phyloP scores from a whole-genome alignment of 2,888 invertebrate genomes.

The Perizoma affinitatum region DNA sequence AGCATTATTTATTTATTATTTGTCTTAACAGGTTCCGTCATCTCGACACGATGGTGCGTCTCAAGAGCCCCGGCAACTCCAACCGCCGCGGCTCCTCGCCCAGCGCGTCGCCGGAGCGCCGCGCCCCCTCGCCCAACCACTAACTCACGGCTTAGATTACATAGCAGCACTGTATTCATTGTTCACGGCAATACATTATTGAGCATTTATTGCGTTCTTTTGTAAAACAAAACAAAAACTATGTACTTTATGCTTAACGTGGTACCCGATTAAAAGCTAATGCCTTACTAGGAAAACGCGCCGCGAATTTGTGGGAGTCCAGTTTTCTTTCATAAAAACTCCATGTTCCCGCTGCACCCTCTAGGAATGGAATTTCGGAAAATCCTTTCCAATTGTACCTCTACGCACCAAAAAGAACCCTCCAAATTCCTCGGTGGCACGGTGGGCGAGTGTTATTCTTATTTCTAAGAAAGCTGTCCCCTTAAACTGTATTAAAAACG shows the following conservation, averaged over 20 bases:
- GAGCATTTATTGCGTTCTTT: conserved; percentile 47
- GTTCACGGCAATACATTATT: conserved; percentile 52
- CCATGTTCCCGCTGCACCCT: too few relatives aligned
- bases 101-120: conserved; percentile 88
- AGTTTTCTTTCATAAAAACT: too few relatives aligned
- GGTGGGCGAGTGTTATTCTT: conserved; percentile 4
- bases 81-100: conserved; percentile 88
- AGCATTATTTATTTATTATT: too few relatives aligned
- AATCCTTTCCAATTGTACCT: too few relatives aligned
- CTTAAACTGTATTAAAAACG: conserved; percentile 25
- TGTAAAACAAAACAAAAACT: too few relatives aligned
- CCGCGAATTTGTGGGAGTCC: too few relatives aligned
- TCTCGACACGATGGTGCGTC: conserved; percentile 92
- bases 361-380: too few relatives aligned
- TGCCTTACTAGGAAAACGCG: too few relatives aligned
- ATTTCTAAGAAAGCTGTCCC: conserved; percentile 25
- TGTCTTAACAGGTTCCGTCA: conserved; percentile 88
- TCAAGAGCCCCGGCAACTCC: conserved; percentile 87
- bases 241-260: background rate
- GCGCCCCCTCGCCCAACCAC: conserved; percentile 63
- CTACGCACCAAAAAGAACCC: too few relatives aligned
- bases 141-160: conserved; percentile 39
- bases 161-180: conserved; percentile 30
- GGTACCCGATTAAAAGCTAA: too few relatives aligned
- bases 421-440: too few relatives aligned